Evolutionary conservation across 2,113 vertebrate genomes (phyloP), one percentile per base, ranked within the genome.

Genomic region (Tachycineta bicolor): DNA sequence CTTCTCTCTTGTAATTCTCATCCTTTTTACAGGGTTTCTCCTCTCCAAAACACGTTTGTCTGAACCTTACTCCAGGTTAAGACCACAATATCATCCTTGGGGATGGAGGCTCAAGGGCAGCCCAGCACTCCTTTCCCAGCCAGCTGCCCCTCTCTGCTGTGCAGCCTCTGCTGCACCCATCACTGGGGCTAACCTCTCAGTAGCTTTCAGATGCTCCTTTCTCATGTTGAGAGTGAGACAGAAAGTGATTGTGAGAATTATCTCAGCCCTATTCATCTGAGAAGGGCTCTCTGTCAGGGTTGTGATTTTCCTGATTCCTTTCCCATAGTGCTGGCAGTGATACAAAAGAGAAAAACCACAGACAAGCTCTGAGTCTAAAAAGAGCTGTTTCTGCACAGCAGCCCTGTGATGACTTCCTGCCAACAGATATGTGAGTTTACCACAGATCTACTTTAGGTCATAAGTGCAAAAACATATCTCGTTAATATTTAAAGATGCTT

Each of bases 401-500:
- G 64, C 82, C 24, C 47, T 74, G 41, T 76, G 69, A 67, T 89
- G 92, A 88, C 47, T 95, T 95, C 89, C 29, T 96, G 93, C 86
- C 84, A 96, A 62, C 76, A 96, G 91, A 87, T 62, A 67, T 81
- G 47, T 26, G 88, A 97, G 90, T 97, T 97, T 94, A 93, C 86
- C 79, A 68, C 84, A 81, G 90, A 96, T 93, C 79, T 83, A 28
- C 46, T 79, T 94, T 69, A 90, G 97, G 97, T 97, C 96, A 92
- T 26, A 55, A 97, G 97, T 91, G 97, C 96, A 96, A 89, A 95
- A 97, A 68, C 88, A 70, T 93, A 96, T 95, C 97, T 93, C 14
- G 70, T 98, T 98, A 98, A 98, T 98, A 97, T 98, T 98, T 98
- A 98, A 98, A 97, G 70, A 89, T 87, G 83, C 97, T 97, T 97